Evolutionary conservation across 2,888 invertebrate species (phyloP).

Genomic region (Leptopilina drosophilae): DNA sequence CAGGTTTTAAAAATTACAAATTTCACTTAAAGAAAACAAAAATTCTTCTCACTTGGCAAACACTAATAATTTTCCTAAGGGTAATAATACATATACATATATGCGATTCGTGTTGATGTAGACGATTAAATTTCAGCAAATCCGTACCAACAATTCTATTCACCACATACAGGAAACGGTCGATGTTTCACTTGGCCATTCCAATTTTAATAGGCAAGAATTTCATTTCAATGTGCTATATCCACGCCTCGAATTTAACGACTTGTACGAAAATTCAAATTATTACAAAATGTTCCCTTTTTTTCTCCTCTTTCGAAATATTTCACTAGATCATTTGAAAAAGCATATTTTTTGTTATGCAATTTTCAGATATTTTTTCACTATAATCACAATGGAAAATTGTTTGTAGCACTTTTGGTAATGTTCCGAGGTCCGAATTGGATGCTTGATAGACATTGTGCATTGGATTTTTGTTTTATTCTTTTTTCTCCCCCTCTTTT

Average conservation of each 20-base stretch:
- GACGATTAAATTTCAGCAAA: conserved; percentile 11
- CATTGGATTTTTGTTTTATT: neutral
- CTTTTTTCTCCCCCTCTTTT: neutral
- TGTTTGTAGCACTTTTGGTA: conserved; percentile 27
- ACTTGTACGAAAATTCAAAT: conserved; percentile 20
- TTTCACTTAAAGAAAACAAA: neutral
- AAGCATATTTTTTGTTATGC: neutral
- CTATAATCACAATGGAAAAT: conserved; percentile 8
- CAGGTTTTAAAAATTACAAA: neutral
- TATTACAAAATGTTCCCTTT: neutral
- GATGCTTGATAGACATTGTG: conserved; percentile 29
- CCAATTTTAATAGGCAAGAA: conserved; percentile 30
- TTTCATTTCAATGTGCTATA: neutral
- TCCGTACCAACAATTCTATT: conserved; percentile 1
- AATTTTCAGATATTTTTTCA: conserved; percentile 4
- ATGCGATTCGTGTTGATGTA: neutral
- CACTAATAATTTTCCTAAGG: neutral
- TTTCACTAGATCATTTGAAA: conserved; percentile 16
- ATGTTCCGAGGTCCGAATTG: conserved; percentile 4
- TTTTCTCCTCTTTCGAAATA: neutral
- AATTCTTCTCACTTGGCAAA: neutral
- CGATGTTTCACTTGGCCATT: conserved; percentile 23
- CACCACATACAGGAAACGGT: conserved; percentile 30
- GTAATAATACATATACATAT: neutral
- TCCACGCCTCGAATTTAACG: conserved; percentile 14